Percentiles rank a stretch among this genome's conserved stretches.
Conservation (phyloP, 1,140 invertebrate genomes). For the Frieseomelitta varia region DNA sequence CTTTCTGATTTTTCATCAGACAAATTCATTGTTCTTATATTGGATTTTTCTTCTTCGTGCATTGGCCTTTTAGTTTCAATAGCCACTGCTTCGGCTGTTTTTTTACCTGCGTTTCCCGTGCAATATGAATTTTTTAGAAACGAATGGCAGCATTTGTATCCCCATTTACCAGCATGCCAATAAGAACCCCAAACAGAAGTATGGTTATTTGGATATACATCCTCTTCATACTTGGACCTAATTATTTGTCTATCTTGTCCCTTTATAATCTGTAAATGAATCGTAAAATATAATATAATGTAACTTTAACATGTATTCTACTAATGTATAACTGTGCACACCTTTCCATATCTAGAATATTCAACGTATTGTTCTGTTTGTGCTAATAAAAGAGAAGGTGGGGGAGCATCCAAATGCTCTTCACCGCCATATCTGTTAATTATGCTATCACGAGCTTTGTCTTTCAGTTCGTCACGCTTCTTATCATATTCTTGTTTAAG, state of each 20-base stretch:
- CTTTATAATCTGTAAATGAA: conserved; percentile 83
- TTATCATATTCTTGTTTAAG: conserved; percentile 95
- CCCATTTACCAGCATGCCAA: conserved; percentile 96
- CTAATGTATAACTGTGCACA: conserved; percentile 87
- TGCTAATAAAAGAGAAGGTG: conserved; percentile 92
- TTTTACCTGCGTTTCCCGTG: conserved; percentile 90
- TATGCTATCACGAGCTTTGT: conserved; percentile 86
- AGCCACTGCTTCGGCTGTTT: conserved; percentile 33
- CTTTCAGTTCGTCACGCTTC: conserved; percentile 94
- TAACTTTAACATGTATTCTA: not conserved
- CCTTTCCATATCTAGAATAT: conserved; percentile 96
- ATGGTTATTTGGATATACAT: conserved; percentile 96
- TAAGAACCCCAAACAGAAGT: conserved; percentile 97
- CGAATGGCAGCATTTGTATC: conserved; percentile 97
- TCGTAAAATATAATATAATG: not conserved
- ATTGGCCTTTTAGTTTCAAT: conserved; percentile 19
- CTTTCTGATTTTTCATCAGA: conserved; percentile 64
- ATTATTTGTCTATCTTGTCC: conserved; percentile 94
- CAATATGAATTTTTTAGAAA: conserved; percentile 96
- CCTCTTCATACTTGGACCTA: conserved; percentile 97
- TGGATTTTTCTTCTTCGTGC: conserved; percentile 36
- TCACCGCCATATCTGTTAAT: conserved; percentile 95
- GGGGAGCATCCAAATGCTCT: conserved; percentile 94
- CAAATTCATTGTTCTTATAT: conserved; percentile 55
- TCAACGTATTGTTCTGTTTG: conserved; percentile 98